A percentile compares a stretch with the other conserved stretches of the same genome.
Conservation (phyloP, 2,113 vertebrate genomes). For the Rafetus swinhoei region DNA sequence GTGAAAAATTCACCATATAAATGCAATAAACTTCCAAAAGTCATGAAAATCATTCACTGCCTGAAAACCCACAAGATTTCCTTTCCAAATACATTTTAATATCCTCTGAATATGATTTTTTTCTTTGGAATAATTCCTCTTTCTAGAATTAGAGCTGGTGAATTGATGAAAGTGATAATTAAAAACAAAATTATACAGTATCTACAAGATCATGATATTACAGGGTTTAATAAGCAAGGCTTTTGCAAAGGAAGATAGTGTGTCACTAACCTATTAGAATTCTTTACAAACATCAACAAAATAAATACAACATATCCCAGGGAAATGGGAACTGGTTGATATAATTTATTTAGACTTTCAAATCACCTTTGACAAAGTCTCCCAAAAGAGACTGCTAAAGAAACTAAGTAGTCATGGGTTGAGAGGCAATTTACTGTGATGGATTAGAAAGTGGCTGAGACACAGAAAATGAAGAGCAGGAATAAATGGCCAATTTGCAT, state of each 20-base stretch:
- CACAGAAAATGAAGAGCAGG: background rate
- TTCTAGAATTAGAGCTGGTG: background rate
- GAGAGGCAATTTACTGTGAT: conserved; percentile 17
- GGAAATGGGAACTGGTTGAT: background rate
- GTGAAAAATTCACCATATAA: background rate
- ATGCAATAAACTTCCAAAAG: background rate
- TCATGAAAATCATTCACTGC: background rate
- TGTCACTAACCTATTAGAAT: background rate
- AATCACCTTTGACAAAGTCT: conserved; percentile 2
- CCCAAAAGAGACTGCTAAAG: fast-evolving
- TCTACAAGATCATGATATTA: background rate
- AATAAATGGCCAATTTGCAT: background rate
- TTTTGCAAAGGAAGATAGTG: background rate
- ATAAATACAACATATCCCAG: background rate
- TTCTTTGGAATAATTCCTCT: background rate
- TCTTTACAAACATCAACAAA: background rate
- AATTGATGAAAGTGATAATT: background rate
- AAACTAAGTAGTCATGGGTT: background rate
- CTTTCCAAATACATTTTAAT: background rate
- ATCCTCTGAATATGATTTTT: background rate
- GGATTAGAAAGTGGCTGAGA: background rate
- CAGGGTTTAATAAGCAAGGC: background rate
- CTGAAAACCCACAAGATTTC: background rate
- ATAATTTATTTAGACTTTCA: conserved; percentile 19
- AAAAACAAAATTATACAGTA: background rate